A percentile compares a stretch with the other conserved stretches of the same genome.
phyloP scores from a whole-genome alignment of 2,797 vertebrate genomes.

The Molossus alvarezi region DNA sequence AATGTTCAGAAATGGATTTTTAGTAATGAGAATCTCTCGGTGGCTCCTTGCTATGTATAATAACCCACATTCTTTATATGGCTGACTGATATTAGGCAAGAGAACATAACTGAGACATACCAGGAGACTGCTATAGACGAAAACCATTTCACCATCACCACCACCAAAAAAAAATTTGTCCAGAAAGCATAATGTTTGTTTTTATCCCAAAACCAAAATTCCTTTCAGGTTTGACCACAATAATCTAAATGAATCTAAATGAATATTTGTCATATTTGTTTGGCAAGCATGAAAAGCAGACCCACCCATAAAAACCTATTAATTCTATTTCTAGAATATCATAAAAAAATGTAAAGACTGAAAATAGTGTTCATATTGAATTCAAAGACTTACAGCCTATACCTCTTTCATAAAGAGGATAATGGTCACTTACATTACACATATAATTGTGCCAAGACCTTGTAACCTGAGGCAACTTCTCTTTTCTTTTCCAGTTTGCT shows the following conservation, averaged over 20 bases:
- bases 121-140: background rate
- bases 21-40: background rate
- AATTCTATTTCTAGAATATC: slow-evolving; percentile 44
- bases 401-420: background rate
- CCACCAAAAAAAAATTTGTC: background rate
- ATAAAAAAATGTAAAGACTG: background rate
- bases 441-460: slow-evolving; percentile 99
- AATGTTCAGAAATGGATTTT: background rate
- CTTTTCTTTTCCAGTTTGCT: slow-evolving; percentile 99
- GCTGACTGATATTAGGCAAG: background rate
- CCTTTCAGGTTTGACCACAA: background rate
- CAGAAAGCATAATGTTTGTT: background rate
- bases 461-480: slow-evolving; percentile 98
- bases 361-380: background rate
- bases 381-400: background rate
- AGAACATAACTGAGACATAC: background rate
- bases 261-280: background rate
- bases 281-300: slow-evolving; percentile 12
- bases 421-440: slow-evolving; percentile 95
- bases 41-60: background rate
- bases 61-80: background rate
- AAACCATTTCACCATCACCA: slow-evolving; percentile 27
- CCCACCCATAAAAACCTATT: background rate
- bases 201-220: slow-evolving; percentile 35
- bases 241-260: slow-evolving; percentile 31